Base-by-base conservation (phyloP, 2,888 invertebrate species). In the Eugnorisma glareosa region DNA sequence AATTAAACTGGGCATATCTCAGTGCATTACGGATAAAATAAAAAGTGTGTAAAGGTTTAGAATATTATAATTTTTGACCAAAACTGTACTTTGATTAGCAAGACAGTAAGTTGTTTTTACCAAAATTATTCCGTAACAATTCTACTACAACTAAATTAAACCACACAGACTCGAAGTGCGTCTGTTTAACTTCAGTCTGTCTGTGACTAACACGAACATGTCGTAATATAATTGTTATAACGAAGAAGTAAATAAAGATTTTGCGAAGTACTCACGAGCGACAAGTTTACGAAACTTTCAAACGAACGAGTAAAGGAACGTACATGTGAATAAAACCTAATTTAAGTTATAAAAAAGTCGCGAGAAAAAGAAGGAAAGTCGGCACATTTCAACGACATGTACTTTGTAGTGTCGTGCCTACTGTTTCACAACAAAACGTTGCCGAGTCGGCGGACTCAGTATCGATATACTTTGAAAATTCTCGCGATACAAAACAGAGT, bases 321-420 rank as follows among this genome's bases (percentile, higher is more conserved):
- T 76, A 67, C 73, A 81, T 67, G 78, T 81, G 71, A 83, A 82
- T 85, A 76, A 83, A 88, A 83, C 77, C 79, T 81, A 75, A 86
- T 86, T 86, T 84, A 86, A 88, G 78, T 86, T 86, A 70, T 67
- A 79, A 85, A 88, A 86, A 86, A 79, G 63, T 75, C 24, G 24
- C 45, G 54, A 43, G 69, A n/a, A 57, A 75, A 64, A 57, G 64
- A 68, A 81, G 71, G 35, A 63, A 88, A 79, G 76, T 84, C 31
- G 70, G 37, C 63, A 86, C 78, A 76, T 76, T 83, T 86, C 48
- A 57, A 63, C 73, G 37, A 43, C 72, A 64, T 81, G 67, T 72
- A 81, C 70, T 67, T 81, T 81, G 73, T 73, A 75, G 64, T 66
- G 68, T 72, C 59, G 66, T 70, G 67, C 68, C 54, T 66, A 59